Conservation (phyloP, 2,888 invertebrate genomes). For the Microplitis manilae region DNA sequence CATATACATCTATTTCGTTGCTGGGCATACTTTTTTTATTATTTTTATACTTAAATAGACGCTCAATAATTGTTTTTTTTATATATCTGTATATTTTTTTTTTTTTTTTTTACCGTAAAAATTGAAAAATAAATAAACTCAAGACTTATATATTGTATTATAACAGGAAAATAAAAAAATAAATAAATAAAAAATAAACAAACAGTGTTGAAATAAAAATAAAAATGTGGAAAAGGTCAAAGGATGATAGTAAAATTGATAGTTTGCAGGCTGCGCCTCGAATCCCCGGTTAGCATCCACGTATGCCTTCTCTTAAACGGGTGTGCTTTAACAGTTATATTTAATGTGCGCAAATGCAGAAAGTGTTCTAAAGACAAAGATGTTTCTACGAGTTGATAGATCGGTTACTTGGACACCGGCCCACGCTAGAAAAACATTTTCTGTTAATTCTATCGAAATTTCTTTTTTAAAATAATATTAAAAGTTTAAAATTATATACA, state of each 20-base stretch:
- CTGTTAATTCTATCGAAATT: neutral
- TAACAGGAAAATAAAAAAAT: too few relatives aligned
- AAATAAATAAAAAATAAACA: too few relatives aligned
- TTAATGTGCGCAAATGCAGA: slow-evolving; percentile 22
- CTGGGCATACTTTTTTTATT: neutral
- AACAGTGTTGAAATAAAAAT: neutral
- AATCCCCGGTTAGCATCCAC: slow-evolving; percentile 28
- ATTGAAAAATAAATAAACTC: too few relatives aligned
- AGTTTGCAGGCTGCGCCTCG: slow-evolving; percentile 13
- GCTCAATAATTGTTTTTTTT: too few relatives aligned
- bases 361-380: neutral
- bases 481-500: slow-evolving; percentile 23
- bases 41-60: too few relatives aligned
- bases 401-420: neutral
- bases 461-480: too few relatives aligned
- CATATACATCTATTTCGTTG: slow-evolving; percentile 2
- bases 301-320: slow-evolving; percentile 19
- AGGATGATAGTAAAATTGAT: slow-evolving; percentile 29
- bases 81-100: too few relatives aligned
- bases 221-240: slow-evolving; percentile 39
- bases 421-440: neutral
- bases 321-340: slow-evolving; percentile 8
- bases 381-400: neutral
- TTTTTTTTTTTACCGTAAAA: too few relatives aligned
- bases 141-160: too few relatives aligned